A percentile compares a stretch with the other conserved stretches of the same genome.
Conservation (phyloP, 2,797 vertebrate genomes). For the Alexandromys oeconomus region DNA sequence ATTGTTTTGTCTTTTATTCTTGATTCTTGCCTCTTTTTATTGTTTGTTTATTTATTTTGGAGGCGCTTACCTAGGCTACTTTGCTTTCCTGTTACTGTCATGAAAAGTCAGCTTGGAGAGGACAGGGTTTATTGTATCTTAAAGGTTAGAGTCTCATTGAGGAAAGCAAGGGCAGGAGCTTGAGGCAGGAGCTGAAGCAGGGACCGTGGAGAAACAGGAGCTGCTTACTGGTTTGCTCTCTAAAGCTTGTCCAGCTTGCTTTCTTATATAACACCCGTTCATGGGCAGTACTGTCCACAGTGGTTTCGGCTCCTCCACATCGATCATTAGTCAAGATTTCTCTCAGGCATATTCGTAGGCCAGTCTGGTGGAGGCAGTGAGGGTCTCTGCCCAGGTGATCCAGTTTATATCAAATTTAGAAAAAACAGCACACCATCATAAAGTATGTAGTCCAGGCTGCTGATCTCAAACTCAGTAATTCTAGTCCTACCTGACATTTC, state of each 20-base stretch:
- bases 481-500: not conserved
- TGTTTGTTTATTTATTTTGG: not conserved
- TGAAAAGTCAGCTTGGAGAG: not conserved
- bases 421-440: not conserved
- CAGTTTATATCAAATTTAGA: not conserved
- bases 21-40: not conserved
- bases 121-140: not conserved
- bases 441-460: not conserved
- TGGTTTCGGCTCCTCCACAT: not conserved
- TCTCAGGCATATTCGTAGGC: not conserved
- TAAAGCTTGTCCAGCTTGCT: not conserved
- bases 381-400: not conserved
- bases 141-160: not conserved
- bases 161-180: not conserved
- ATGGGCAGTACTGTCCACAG: not conserved
- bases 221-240: not conserved
- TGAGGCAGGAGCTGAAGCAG: not conserved
- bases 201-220: not conserved
- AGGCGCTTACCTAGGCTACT: not conserved
- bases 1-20: slow-evolving; percentile 44
- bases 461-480: not conserved
- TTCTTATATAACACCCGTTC: not conserved
- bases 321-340: not conserved
- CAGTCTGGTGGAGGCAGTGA: not conserved
- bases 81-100: not conserved